Percentiles rank a stretch among this genome's conserved stretches.
Conservation (phyloP, 2,113 vertebrate species). For the Sapajus apella region DNA sequence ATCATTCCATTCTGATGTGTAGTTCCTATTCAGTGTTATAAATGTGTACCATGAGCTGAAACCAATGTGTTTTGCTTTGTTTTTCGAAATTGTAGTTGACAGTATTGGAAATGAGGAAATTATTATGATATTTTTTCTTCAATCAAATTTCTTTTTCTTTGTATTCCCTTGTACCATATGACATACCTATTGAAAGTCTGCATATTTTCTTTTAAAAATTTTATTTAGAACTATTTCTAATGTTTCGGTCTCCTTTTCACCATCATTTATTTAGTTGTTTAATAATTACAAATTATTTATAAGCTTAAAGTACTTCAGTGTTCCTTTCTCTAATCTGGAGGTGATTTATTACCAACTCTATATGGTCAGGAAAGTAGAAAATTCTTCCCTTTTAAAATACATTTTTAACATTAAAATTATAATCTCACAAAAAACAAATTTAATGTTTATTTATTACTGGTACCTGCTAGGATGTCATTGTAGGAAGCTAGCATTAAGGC, state of each 20-base stretch:
- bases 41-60: conserved; percentile 79
- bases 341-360: neutral
- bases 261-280: conserved; percentile 42
- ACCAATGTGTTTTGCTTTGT: neutral
- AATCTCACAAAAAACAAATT: neutral
- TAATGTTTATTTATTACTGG: neutral
- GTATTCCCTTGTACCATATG: neutral
- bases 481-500: neutral
- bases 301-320: neutral
- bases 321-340: neutral
- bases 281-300: neutral
- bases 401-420: conserved; percentile 13
- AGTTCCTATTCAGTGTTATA: conserved; percentile 82
- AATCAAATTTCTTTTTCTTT: conserved; percentile 65
- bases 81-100: conserved; percentile 64
- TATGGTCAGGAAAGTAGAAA: neutral
- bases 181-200: conserved; percentile 25
- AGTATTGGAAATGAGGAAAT: conserved; percentile 57
- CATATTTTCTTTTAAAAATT: conserved; percentile 38
- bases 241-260: neutral
- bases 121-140: conserved; percentile 16
- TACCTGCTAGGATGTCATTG: neutral
- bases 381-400: conserved; percentile 28
- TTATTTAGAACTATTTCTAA: conserved; percentile 29
- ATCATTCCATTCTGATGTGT: conserved; percentile 85